Base-by-base conservation (phyloP, 2,797 vertebrate species). In the Falco peregrinus region DNA sequence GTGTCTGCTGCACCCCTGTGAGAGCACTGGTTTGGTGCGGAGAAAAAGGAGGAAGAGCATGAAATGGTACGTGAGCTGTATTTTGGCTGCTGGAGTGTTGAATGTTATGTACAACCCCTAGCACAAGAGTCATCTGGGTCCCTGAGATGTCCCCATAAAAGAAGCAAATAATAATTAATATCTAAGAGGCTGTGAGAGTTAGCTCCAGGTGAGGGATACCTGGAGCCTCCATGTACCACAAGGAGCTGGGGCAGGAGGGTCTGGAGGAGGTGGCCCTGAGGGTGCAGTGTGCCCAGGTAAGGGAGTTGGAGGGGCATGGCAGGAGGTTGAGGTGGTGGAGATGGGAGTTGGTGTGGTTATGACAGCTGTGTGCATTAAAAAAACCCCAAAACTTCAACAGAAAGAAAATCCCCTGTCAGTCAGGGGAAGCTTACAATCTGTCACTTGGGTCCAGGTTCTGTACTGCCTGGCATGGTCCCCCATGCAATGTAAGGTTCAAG, bases 21-120 rank as follows among this genome's bases (percentile, higher is more conserved):
- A 61, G 48, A 64, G 3, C 0, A 1, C 37, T 63, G 47, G 14
- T 33, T 93, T 0, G 0, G 8, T 51, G 48, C 0, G 1, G 53
- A n/a, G 31, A 68, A 86, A 28, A 25, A 61, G 31, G 37, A 67
- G n/a, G 28, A 89, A 73, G 37, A 60, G 11, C 6, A 2, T 39
- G 16, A 71, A 74, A 33, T 17, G 1, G 4, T 43, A 19, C 0
- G 0, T 13, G 16, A 80, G n/a, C 51, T 68, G 18, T 22, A 53
- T 54, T 21, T 64, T 57, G 71, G n/a, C 24, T 76, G 35, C 39
- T 54, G n/a, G 59, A 25, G 28, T 8, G 12, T 12, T 65, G 64
- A 15, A 24, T 21, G 9, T 6, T 6, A 6, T 1, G 25, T 24
- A 24, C 4, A n/a, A 10, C 6, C 29, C 19, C 20, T 68, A 22